These are phyloP conservation scores for Siderastrea siderea DNA, from an alignment of 92 coral and sea anemone genomes.

Conservation along the genomic window DNA sequence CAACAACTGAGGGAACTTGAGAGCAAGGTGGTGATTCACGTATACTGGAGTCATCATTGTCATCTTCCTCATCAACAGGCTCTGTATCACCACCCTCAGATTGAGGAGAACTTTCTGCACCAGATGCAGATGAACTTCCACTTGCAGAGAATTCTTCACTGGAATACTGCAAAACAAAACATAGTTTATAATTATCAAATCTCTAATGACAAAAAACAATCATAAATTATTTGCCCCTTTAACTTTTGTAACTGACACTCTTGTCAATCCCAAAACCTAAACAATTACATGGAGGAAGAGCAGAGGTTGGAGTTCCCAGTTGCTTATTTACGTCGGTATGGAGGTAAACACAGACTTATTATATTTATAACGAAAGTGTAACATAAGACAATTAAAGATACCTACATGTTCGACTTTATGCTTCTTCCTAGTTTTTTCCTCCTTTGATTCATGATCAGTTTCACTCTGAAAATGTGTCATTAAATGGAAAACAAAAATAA, in stretches of 20 bases:
- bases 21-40: conserved; percentile 45
- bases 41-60: background rate
- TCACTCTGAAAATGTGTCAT: conserved; percentile 43
- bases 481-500: conserved; percentile 14
- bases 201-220: conserved; percentile 30
- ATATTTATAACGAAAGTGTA: no score
- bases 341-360: background rate
- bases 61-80: conserved; percentile 41
- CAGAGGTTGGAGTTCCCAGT: conserved; percentile 29
- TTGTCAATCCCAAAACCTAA: conserved; percentile 40
- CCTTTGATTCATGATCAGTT: background rate
- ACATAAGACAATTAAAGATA: background rate
- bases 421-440: conserved; percentile 59
- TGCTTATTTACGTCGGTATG: conserved; percentile 37
- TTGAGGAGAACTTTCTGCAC: conserved; percentile 37
- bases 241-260: conserved; percentile 11
- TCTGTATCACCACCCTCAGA: conserved; percentile 57
- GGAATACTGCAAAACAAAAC: background rate
- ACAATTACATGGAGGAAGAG: conserved; percentile 34
- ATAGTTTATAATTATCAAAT: no score
- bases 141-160: conserved; percentile 41
- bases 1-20: conserved; percentile 31
- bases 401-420: conserved; percentile 50
- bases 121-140: conserved; percentile 49
- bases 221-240: conserved; percentile 1